Evolutionary conservation across 2,797 vertebrate genomes (phyloP), one percentile per base, ranked within the genome.

Genomic region (Bradypodion ventrale): DNA sequence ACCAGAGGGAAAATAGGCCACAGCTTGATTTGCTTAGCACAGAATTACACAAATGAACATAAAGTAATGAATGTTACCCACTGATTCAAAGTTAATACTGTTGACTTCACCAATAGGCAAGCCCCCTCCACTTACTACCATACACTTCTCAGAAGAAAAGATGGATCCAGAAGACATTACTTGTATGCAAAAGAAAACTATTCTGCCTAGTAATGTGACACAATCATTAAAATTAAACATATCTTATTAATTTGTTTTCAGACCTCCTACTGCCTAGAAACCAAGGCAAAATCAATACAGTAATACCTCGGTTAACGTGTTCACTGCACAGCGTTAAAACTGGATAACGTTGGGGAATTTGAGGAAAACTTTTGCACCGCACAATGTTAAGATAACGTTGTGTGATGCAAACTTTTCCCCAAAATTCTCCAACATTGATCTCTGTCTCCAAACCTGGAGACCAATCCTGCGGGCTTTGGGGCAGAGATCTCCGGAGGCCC

Each of bases 1-100:
- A 84, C 80, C 87, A 37, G 1, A 86, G 87, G 52, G 86, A 93
- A 91, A 88, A 89, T 83, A 90, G 78, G 46, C 42, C 0, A 1
- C 70, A 89, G 79, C 84, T 82, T 88, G 63, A 90, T 87, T 86
- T 87, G 62, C 82, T 91, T 90, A 88, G 77, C 40, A 83, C 60
- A 83, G 66, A 87, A 84, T 83, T 77, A 16, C 56, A 76, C 70
- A 84, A 87, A 87, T 83, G 83, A 85, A 87, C 32, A 42, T 82
- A 70, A 66, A 87, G 86, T 40, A 83, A 74, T 69, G 56, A 91
- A 80, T 90, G 68, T 76, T 80, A 78, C 63, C 29, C 23, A 56
- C 62, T 23, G 5, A 77, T 86, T 86, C 78, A 82, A 88, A 80
- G 87, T 27, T 87, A 87, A 90, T 82, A 85, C 52, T 60, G 16